phyloP scores from a whole-genome alignment of 2,888 invertebrate species.

The Anthoptus insignis region DNA sequence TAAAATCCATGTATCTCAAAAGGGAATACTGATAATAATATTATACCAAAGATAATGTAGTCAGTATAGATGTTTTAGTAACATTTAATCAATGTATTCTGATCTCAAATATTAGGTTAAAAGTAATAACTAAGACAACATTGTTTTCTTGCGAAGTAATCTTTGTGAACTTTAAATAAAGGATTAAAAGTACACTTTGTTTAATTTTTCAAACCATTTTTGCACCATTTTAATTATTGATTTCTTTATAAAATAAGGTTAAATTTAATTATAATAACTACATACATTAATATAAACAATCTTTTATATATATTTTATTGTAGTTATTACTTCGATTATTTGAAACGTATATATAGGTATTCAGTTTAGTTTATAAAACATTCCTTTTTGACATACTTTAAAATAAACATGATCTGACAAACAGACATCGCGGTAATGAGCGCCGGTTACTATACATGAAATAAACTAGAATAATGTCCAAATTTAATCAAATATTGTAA shows the following conservation, averaged over 20 bases:
- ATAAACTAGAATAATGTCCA: too few relatives aligned
- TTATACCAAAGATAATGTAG: conserved; percentile 1
- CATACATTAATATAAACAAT: too few relatives aligned
- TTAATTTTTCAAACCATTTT: conserved; percentile 4
- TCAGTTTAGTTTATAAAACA: not conserved
- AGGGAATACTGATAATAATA: not conserved
- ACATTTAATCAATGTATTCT: conserved; percentile 1
- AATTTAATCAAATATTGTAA: too few relatives aligned
- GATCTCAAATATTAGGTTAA: conserved; percentile 15
- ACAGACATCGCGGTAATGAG: not conserved
- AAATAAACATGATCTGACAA: not conserved
- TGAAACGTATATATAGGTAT: not conserved
- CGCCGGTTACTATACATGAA: too few relatives aligned
- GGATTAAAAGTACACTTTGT: conserved; percentile 15
- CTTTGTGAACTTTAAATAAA: conserved; percentile 15
- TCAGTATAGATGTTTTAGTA: not conserved
- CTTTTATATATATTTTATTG: conserved; percentile 39
- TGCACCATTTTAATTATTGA: conserved; percentile 1
- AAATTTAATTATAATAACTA: too few relatives aligned
- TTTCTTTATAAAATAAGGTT: too few relatives aligned
- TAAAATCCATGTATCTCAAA: not conserved
- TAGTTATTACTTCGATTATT: not conserved
- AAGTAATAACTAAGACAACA: conserved; percentile 6
- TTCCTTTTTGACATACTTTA: conserved; percentile 5
- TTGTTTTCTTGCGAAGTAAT: not conserved